Conservation (phyloP, 2,113 vertebrate genomes). For the Sceloporus undulatus region DNA sequence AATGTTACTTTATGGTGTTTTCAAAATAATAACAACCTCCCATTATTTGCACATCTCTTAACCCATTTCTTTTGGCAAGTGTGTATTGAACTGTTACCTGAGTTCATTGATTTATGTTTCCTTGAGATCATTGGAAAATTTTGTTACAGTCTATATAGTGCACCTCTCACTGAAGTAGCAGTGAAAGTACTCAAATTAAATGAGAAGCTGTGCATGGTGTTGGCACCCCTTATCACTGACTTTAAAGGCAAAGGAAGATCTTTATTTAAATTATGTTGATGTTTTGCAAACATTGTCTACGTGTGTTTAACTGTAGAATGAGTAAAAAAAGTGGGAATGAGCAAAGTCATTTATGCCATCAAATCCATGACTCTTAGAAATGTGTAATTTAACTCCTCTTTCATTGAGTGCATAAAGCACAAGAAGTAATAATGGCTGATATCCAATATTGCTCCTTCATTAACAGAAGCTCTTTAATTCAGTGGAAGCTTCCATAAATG, state of each 20-base stretch:
- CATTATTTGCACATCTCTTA: slow-evolving; percentile 24
- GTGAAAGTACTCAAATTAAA: neutral
- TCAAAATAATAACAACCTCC: neutral
- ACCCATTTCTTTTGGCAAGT: slow-evolving; percentile 8
- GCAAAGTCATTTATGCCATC: neutral
- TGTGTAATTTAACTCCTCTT: neutral
- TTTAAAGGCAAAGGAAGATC: neutral
- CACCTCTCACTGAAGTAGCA: neutral
- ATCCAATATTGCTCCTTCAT: neutral
- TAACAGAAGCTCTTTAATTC: neutral
- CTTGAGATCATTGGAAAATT: neutral
- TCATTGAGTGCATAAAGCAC: neutral
- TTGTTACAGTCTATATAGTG: slow-evolving; percentile 8
- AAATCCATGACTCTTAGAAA: neutral
- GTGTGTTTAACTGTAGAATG: neutral
- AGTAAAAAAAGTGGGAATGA: neutral
- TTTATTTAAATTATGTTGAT: neutral
- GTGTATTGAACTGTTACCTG: neutral
- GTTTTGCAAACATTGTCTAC: neutral
- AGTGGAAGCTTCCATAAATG: neutral
- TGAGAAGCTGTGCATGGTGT: neutral
- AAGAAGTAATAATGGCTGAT: neutral
- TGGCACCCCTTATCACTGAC: neutral
- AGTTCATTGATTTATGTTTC: slow-evolving; percentile 2
- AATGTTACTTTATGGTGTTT: slow-evolving; percentile 42